These are phyloP conservation scores for Calliphora vicina DNA, from an alignment of 1,140 invertebrate genomes.

Conservation along the genomic window DNA sequence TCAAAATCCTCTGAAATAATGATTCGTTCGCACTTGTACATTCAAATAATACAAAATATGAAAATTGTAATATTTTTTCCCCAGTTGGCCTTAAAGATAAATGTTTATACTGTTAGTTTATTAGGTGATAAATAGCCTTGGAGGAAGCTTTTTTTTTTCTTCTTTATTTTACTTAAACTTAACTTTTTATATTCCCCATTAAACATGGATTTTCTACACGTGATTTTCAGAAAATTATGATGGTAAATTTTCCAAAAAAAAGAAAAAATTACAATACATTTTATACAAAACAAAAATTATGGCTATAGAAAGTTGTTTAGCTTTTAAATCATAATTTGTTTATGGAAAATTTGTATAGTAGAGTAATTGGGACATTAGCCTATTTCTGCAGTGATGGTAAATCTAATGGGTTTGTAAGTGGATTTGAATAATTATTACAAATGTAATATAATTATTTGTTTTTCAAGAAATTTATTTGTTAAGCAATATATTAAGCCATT, in stretches of 20 bases:
- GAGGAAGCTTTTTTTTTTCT: not conserved
- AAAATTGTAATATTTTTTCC: constrained; percentile 13
- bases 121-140: constrained; percentile 28
- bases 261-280: not conserved
- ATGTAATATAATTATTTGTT: not conserved
- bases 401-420: not conserved
- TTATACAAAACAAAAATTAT: constrained; percentile 36
- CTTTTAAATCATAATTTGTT: not conserved
- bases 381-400: not conserved
- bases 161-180: no score
- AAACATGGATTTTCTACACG: not conserved
- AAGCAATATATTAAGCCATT: no score
- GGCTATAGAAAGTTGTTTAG: constrained; percentile 36
- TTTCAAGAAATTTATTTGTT: no score
- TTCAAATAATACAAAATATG: not conserved
- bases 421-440: not conserved
- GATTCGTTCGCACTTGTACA: constrained; percentile 3
- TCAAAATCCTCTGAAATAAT: not conserved
- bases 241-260: not conserved
- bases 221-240: constrained; percentile 1
- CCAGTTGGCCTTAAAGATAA: not conserved
- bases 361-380: not conserved
- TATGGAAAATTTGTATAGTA: not conserved
- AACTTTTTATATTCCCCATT: not conserved
- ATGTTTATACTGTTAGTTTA: constrained; percentile 30